phyloP scores from a whole-genome alignment of 2,797 vertebrate genomes.

The Onychomys arenicola region DNA sequence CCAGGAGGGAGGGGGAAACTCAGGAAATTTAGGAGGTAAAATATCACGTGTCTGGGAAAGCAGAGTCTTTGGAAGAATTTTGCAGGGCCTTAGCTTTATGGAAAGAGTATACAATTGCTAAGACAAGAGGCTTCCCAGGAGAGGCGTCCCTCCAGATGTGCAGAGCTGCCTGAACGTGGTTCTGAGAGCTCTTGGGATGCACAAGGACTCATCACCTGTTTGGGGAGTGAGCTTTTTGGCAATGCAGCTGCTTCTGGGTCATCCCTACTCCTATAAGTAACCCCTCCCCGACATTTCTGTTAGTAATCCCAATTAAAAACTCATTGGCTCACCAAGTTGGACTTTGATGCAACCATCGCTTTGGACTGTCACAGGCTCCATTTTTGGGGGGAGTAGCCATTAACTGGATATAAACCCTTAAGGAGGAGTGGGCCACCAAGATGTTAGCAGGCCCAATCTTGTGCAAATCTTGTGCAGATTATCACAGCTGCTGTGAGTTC shows the following conservation, averaged over 20 bases:
- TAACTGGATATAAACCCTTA: neutral
- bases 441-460: neutral
- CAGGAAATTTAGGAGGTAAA: neutral
- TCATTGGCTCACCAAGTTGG: neutral
- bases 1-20: neutral
- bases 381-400: neutral
- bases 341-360: neutral
- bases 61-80: neutral
- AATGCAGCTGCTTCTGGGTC: neutral
- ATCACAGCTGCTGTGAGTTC: neutral
- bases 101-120: neutral
- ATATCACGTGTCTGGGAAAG: neutral
- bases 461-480: neutral
- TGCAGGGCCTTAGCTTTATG: neutral
- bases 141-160: neutral
- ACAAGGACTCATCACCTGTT: neutral
- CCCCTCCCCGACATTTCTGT: neutral
- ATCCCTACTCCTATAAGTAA: neutral
- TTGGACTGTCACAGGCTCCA: neutral
- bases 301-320: neutral
- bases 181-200: neutral
- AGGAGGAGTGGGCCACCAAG: neutral
- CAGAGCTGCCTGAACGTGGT: neutral
- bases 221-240: neutral
- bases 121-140: neutral